Evolutionary conservation across 1,140 invertebrate genomes (phyloP), one percentile per base, ranked within the genome.

Genomic region (Leptonema lineaticorne): DNA sequence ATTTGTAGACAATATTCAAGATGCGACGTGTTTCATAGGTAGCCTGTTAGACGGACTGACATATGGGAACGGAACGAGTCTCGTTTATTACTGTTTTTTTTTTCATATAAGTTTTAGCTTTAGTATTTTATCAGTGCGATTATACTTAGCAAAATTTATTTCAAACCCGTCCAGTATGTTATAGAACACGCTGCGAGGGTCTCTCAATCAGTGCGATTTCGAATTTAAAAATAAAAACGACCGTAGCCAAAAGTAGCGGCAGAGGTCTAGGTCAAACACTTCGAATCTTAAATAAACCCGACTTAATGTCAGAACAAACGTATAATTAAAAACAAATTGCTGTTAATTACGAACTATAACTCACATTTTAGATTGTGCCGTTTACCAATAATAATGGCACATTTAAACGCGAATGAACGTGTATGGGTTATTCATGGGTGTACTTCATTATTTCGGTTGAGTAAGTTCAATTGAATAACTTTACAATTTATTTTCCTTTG

Each of bases 81-180:
- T 53, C 20, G 37, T 45, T 45, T n/a, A n/a, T n/a, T n/a, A n/a
- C n/a, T 41, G 11, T 41, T 41, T 41, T 41, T 41, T 41, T 16
- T 41, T 16, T 2, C 37, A 11, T 41, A 14, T 41, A n/a, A n/a
- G 11, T 41, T 41, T 41, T 41, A 14, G 11, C 37, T 41, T 16
- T 2, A 9, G 9, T 41, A 14, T 41, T 53, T 53, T 22, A 53
- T 26, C 27, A 53, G 24, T 53, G 27, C 27, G 20, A 53, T 53
- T 53, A 53, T 22, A 26, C n/a, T 24, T 53, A 24, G 50, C 50
- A 24, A 53, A 53, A 26, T 53, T 53, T 26, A 26, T 53, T 53
- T 22, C 9, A 24, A 53, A 53, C 50, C 24, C 50, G 50, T 53
- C 27, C 27, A 8, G 20, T 22, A 53, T 22, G 50, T 22, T 53